A percentile compares a stretch with the other conserved stretches of the same genome.
Evolutionary conservation across 2,888 invertebrate species (phyloP).

Genomic region (Heliconius ethilla): DNA sequence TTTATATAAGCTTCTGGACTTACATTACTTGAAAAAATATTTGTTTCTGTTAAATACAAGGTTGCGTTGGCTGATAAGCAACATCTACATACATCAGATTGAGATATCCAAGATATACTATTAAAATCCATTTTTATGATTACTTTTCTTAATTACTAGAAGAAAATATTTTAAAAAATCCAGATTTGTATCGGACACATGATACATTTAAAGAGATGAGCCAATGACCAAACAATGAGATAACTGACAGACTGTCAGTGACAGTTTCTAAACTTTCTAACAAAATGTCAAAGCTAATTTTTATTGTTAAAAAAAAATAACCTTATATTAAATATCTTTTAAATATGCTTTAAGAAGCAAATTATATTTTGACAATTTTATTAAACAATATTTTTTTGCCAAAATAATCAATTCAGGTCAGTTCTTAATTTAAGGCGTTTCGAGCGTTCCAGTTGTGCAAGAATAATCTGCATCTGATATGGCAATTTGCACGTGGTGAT

Average conservation of each 20-base stretch:
- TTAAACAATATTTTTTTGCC: background rate
- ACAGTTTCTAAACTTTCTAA: too few relatives aligned
- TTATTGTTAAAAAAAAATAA: too few relatives aligned
- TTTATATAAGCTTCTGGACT: constrained; percentile 58
- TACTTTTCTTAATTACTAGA: background rate
- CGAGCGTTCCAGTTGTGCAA: background rate
- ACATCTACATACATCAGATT: constrained; percentile 61
- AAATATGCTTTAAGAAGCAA: background rate
- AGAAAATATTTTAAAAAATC: background rate
- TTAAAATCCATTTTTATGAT: constrained; percentile 29
- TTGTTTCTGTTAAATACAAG: constrained; percentile 55
- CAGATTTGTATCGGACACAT: background rate
- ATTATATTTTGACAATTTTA: background rate
- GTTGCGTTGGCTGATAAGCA: constrained; percentile 58
- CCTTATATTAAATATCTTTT: too few relatives aligned
- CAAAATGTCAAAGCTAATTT: too few relatives aligned
- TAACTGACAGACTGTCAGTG: too few relatives aligned
- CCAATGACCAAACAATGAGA: too few relatives aligned
- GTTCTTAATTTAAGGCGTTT: too few relatives aligned
- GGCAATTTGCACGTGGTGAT: too few relatives aligned
- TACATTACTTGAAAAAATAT: constrained; percentile 50
- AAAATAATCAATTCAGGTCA: background rate
- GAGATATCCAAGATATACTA: constrained; percentile 44
- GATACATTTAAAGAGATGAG: too few relatives aligned
- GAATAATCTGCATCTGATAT: too few relatives aligned